These are phyloP conservation scores for Dipodomys merriami DNA, from an alignment of 2,113 vertebrate species.

Conservation along the genomic window DNA sequence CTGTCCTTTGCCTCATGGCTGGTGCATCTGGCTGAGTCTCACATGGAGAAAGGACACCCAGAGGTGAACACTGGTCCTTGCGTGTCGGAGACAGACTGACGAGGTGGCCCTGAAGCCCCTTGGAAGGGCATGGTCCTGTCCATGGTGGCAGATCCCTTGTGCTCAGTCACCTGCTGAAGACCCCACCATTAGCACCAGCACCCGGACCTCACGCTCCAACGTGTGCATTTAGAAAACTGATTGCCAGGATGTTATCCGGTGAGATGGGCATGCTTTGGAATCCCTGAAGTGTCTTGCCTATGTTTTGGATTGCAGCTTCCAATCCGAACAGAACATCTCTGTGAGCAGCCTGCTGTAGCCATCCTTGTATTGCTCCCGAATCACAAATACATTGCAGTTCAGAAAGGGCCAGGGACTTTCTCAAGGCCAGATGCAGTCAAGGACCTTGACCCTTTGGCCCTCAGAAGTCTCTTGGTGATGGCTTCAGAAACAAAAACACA, in stretches of 20 bases:
- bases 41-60: too few species aligned
- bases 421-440: not conserved
- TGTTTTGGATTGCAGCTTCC: not conserved
- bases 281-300: not conserved
- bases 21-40: not conserved
- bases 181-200: not conserved
- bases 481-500: not conserved
- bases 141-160: too few species aligned
- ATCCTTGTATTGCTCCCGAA: rapidly evolving
- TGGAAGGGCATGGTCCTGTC: too few species aligned
- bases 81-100: rapidly evolving
- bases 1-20: not conserved
- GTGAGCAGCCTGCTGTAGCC: not conserved
- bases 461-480: too few species aligned
- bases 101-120: too few species aligned
- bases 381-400: not conserved
- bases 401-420: not conserved
- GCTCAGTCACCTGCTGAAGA: too few species aligned
- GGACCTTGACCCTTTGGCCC: not conserved
- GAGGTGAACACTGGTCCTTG: too few species aligned
- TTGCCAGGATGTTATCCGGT: not conserved
- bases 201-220: not conserved
- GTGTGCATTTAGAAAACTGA: not conserved
- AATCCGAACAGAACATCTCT: not conserved
- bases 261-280: not conserved